Base-by-base conservation (phyloP, 1,140 invertebrate genomes). In the Anthonomus grandis region DNA sequence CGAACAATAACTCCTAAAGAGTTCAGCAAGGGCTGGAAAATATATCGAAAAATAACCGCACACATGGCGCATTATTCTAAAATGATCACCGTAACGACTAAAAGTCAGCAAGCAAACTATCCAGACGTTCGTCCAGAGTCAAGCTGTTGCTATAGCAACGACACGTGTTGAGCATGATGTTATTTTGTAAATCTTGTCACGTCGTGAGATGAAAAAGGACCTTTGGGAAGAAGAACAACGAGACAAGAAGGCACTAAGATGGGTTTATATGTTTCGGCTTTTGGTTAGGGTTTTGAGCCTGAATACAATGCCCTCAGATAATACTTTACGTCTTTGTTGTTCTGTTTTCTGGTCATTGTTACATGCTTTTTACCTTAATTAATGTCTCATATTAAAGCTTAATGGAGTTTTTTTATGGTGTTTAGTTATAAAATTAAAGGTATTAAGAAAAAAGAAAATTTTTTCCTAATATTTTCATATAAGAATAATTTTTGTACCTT, bases 141-240 rank as follows among this genome's bases (percentile, higher is more conserved):
- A 68, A 66, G 62, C 64, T 65, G 70, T 72, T 71, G 66, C 69
- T 68, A 70, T 72, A 68, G 70, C 60, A 68, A 72, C 70, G 70
- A 72, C 70, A 72, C 70, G 71, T 73, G 71, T 73, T 73, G 70
- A 71, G 63, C 66, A 64, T 64, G 61, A 68, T 64, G 68, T 71
- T 70, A 71, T 67, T 71, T 72, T 72, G 68, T 65, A 69, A 72
- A 71, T 72, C 70, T 70, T 72, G 69, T 72, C 70, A 72, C 70
- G 70, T 72, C 70, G 65, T 64, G 58, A 72, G 70, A 70, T 70
- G 69, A 72, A 72, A 72, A 72, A 66, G 69, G 68, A 68, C 68
- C 66, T 64, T 50, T 64, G 68, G 68, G 66, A 59, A 70, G 62
- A 62, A 59, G 55, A 57, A 65, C 62, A 66, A 66, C 53, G 63